phyloP scores from a whole-genome alignment of 2,888 invertebrate species.

The Entomobrya multifasciata region DNA sequence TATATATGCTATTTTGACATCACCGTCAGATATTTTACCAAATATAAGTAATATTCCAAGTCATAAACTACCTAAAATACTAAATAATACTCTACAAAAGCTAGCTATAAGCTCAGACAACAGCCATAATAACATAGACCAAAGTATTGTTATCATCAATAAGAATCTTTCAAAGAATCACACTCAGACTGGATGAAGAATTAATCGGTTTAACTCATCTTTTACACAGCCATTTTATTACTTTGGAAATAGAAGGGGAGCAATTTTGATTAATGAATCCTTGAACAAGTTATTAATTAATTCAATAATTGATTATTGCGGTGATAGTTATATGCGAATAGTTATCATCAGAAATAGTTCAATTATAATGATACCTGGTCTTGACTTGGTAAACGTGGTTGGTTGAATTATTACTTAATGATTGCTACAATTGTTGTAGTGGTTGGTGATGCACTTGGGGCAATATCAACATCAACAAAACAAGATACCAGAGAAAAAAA shows the following conservation, averaged over 20 bases:
- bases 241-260: slow-evolving; percentile 57
- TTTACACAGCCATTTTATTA: not conserved
- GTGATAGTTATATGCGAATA: slow-evolving; percentile 56
- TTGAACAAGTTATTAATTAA: slow-evolving; percentile 59
- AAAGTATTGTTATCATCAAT: not conserved
- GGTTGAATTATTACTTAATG: not conserved
- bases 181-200: too few species aligned
- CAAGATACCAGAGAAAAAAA: too few species aligned
- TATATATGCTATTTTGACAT: too few species aligned
- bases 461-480: not conserved
- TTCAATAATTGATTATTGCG: slow-evolving; percentile 67
- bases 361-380: slow-evolving; percentile 11
- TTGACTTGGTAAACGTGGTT: not conserved
- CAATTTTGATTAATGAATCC: slow-evolving; percentile 58
- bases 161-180: not conserved
- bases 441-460: slow-evolving; percentile 22
- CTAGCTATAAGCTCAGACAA: too few species aligned
- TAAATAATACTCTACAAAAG: too few species aligned
- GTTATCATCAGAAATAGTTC: slow-evolving; percentile 8
- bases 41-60: too few species aligned
- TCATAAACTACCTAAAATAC: too few species aligned
- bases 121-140: too few species aligned
- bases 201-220: too few species aligned
- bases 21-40: too few species aligned
- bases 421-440: not conserved